Percentiles rank a stretch among this genome's conserved stretches.
phyloP scores from a whole-genome alignment of 2,888 invertebrate genomes.

The Protonemura montana region DNA sequence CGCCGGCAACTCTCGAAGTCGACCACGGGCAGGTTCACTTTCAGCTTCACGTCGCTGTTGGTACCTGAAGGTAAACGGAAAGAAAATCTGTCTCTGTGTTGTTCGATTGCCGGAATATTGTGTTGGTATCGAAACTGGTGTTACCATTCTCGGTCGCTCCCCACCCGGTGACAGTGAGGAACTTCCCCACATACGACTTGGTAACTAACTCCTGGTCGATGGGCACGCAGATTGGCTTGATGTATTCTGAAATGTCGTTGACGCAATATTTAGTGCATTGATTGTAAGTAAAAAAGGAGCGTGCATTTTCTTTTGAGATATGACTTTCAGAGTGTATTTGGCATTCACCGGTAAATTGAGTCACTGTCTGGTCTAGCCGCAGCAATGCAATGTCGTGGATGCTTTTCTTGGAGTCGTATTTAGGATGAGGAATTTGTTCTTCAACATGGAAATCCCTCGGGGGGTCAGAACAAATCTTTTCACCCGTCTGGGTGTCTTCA shows the following conservation, averaged over 20 bases:
- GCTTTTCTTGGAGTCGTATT: constrained; percentile 65
- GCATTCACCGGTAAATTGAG: constrained; percentile 58
- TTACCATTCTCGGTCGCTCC: constrained; percentile 58
- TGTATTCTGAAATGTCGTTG: constrained; percentile 58
- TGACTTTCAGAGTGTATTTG: not conserved
- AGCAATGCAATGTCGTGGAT: constrained; percentile 77
- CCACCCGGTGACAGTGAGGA: constrained; percentile 70
- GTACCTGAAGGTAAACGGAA: not conserved
- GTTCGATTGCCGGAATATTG: not conserved
- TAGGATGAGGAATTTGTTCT: constrained; percentile 70
- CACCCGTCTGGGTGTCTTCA: constrained; percentile 53
- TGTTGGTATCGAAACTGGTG: too few species aligned
- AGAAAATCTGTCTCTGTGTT: not conserved
- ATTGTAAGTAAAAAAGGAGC: too few species aligned
- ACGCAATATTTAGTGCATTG: too few species aligned
- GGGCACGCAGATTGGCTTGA: constrained; percentile 70
- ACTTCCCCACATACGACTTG: constrained; percentile 55
- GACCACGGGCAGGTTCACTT: constrained; percentile 66
- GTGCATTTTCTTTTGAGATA: not conserved
- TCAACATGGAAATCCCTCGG: constrained; percentile 70
- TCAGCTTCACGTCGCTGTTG: constrained; percentile 68
- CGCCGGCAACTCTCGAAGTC: constrained; percentile 61
- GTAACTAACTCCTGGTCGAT: constrained; percentile 49
- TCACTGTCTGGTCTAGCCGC: constrained; percentile 64
- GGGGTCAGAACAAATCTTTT: constrained; percentile 64